Evolutionary conservation across 2,113 vertebrate species (phyloP).

Genomic region (Atlantisia rogersi): DNA sequence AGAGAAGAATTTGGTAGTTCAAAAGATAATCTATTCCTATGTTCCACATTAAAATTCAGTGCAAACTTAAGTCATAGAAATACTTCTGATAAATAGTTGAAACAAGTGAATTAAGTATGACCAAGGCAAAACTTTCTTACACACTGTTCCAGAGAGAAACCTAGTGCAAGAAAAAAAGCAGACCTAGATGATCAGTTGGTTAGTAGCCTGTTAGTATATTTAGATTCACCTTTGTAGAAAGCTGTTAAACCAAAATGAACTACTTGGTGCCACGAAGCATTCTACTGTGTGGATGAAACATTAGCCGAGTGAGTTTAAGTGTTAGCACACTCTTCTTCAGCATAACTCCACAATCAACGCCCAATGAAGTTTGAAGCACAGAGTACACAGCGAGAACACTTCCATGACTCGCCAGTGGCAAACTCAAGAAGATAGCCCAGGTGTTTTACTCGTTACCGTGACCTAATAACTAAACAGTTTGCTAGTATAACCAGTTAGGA

Average conservation of each 20-base stretch:
- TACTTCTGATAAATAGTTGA: background rate
- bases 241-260: background rate
- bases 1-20: background rate
- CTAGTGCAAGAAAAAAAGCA: background rate
- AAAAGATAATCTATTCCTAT: background rate
- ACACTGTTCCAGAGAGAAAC: conserved; percentile 37
- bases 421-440: background rate
- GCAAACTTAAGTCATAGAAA: background rate
- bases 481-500: conserved; percentile 8
- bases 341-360: background rate
- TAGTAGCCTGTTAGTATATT: background rate
- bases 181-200: background rate
- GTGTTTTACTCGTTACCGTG: background rate
- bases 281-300: background rate
- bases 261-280: background rate
- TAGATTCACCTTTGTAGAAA: background rate
- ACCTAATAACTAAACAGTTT: background rate
- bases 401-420: background rate
- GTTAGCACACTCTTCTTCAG: background rate
- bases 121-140: background rate
- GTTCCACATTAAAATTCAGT: background rate
- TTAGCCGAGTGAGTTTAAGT: background rate
- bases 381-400: background rate
- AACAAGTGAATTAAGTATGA: background rate
- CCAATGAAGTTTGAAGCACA: background rate